Percentiles rank a stretch among this genome's conserved stretches.
These are phyloP conservation scores for Montipora capricornis DNA, from an alignment of 64 coral and sea anemone species.

Conservation along the genomic window DNA sequence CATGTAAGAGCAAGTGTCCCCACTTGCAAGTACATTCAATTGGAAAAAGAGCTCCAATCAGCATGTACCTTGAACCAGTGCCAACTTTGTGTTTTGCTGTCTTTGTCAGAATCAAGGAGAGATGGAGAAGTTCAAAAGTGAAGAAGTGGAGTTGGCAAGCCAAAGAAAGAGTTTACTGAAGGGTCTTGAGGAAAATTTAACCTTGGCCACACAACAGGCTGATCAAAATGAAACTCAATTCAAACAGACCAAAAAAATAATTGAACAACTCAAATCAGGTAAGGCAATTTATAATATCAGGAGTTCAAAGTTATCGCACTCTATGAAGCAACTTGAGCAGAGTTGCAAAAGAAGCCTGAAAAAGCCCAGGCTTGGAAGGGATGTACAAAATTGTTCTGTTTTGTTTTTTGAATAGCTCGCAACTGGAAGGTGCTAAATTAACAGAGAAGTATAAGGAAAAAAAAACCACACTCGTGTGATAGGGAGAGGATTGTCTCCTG, in stretches of 20 bases:
- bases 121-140: slow-evolving; percentile 98
- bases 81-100: neutral
- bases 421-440: too few species aligned
- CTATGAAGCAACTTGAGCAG: too few species aligned
- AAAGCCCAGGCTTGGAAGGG: too few species aligned
- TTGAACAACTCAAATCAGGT: slow-evolving; percentile 98
- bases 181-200: slow-evolving; percentile 82
- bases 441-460: too few species aligned
- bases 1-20: too few species aligned
- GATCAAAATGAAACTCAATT: slow-evolving; percentile 85
- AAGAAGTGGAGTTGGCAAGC: slow-evolving; percentile 90
- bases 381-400: too few species aligned
- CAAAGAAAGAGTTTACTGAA: slow-evolving; percentile 90
- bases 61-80: neutral
- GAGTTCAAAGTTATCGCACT: too few species aligned
- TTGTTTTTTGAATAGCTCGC: too few species aligned
- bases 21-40: too few species aligned
- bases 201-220: slow-evolving; percentile 42
- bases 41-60: neutral
- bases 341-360: too few species aligned
- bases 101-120: slow-evolving; percentile 78
- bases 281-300: neutral
- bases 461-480: too few species aligned
- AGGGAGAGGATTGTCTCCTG: too few species aligned
- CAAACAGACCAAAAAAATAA: slow-evolving; percentile 93